These are phyloP conservation scores for Meliscaeva auricollis DNA, from an alignment of 2,888 invertebrate genomes.

Conservation along the genomic window DNA sequence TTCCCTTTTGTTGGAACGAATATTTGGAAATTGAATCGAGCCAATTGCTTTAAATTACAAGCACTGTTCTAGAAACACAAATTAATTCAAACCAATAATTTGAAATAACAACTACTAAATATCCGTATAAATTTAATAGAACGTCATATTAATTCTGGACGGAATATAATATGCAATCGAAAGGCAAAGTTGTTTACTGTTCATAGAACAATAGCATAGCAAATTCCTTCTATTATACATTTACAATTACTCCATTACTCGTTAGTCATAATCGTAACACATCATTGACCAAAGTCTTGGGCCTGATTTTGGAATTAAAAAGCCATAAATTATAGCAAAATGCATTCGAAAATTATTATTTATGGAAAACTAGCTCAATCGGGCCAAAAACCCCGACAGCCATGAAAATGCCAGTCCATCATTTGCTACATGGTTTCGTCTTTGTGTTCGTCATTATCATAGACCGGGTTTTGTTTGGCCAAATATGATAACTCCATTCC, in stretches of 20 bases:
- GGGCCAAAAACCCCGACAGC: slow-evolving; percentile 45
- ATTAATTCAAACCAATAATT: too few relatives aligned
- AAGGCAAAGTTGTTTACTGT: slow-evolving; percentile 11
- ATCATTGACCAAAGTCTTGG: slow-evolving; percentile 46
- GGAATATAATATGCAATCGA: background rate
- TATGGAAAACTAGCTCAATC: slow-evolving; percentile 65
- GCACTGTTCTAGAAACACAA: too few relatives aligned
- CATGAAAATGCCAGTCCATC: slow-evolving; percentile 45
- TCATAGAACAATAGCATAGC: slow-evolving; percentile 2
- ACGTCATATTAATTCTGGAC: background rate
- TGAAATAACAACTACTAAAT: too few relatives aligned
- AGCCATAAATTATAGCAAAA: slow-evolving; percentile 65
- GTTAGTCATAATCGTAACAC: slow-evolving; percentile 28
- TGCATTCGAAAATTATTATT: slow-evolving; percentile 62
- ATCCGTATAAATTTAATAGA: background rate
- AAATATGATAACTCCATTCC: slow-evolving; percentile 55
- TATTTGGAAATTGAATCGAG: too few relatives aligned
- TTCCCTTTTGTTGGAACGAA: too few relatives aligned
- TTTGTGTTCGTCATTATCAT: slow-evolving; percentile 47
- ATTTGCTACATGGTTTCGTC: slow-evolving; percentile 30
- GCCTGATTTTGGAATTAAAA: slow-evolving; percentile 58
- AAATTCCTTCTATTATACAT: slow-evolving; percentile 16
- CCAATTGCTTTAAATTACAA: too few relatives aligned
- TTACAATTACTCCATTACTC: slow-evolving; percentile 4
- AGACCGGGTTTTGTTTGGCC: slow-evolving; percentile 28